Percentiles rank a stretch among this genome's conserved stretches.
Conservation (phyloP, 2,888 invertebrate species). For the Eupeodes latifasciatus region DNA sequence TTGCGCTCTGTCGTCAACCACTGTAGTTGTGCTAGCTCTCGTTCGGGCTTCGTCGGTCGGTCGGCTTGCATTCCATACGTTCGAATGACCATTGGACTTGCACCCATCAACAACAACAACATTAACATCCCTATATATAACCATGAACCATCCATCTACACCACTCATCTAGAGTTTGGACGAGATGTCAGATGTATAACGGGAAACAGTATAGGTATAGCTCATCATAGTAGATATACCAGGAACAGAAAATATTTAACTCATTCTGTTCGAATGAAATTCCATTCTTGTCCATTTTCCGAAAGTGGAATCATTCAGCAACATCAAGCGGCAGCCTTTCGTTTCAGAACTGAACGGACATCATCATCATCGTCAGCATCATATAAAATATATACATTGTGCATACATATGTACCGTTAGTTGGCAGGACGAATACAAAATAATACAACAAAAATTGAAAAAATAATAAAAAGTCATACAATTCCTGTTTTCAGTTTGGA, state of each 20-base stretch:
- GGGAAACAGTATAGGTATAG: neutral
- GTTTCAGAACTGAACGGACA: constrained; percentile 38
- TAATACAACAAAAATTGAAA: constrained; percentile 20
- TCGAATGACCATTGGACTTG: constrained; percentile 60
- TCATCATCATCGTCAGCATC: constrained; percentile 65
- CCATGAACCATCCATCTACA: constrained; percentile 7
- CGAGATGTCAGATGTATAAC: neutral
- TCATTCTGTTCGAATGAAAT: constrained; percentile 73
- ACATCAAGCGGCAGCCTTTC: constrained; percentile 51
- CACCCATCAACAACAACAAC: constrained; percentile 55
- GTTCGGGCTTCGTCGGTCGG: neutral
- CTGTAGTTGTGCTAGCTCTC: constrained; percentile 23
- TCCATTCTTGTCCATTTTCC: constrained; percentile 76
- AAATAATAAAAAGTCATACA: constrained; percentile 17
- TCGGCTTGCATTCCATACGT: constrained; percentile 67
- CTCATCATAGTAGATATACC: neutral
- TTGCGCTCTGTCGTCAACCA: constrained; percentile 62
- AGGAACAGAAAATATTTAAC: constrained; percentile 69
- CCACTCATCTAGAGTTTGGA: constrained; percentile 2
- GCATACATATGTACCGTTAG: constrained; percentile 14
- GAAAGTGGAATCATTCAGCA: constrained; percentile 63
- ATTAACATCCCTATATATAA: constrained; percentile 21
- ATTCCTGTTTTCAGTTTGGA: constrained; percentile 8
- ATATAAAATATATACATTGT: constrained; percentile 56
- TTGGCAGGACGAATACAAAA: constrained; percentile 39